A percentile compares a stretch with the other conserved stretches of the same genome.
These are phyloP conservation scores for Branchipolynoe longqiensis DNA, from an alignment of 2,888 invertebrate genomes.

Conservation along the genomic window DNA sequence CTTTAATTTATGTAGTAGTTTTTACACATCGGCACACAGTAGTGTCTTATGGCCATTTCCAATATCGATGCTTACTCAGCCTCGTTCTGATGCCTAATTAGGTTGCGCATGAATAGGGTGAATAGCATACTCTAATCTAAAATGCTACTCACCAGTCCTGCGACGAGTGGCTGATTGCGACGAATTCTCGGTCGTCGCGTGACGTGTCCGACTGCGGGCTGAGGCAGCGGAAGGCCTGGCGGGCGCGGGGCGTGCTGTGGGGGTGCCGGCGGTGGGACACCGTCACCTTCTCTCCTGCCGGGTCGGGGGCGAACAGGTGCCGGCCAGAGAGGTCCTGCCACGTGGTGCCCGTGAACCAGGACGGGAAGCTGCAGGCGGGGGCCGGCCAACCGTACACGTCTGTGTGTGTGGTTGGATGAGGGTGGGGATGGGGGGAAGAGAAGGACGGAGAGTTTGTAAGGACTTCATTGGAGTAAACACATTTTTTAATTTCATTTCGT, in stretches of 20 bases:
- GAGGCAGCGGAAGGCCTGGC: constrained; percentile 50
- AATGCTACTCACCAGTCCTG: constrained; percentile 58
- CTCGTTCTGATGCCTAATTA: no score
- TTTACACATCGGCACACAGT: no score
- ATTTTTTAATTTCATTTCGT: no score
- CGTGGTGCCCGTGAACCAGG: constrained; percentile 60
- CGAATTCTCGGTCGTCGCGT: constrained; percentile 1
- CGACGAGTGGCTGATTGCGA: constrained; percentile 55
- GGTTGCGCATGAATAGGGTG: no score
- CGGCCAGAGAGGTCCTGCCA: constrained; percentile 63
- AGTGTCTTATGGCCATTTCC: no score
- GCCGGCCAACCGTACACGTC: constrained; percentile 60
- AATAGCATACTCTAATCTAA: no score
- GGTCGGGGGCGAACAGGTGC: constrained; percentile 34
- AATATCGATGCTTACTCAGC: no score
- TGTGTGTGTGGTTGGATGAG: constrained; percentile 21
- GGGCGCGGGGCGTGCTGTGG: constrained; percentile 37
- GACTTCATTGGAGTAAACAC: no score
- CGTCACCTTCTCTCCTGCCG: constrained; percentile 35
- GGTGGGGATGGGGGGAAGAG: no score
- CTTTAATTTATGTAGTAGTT: no score
- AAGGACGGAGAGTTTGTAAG: no score
- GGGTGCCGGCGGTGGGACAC: constrained; percentile 48
- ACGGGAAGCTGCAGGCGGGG: constrained; percentile 61
- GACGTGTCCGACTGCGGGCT: not conserved